Evolutionary conservation across 2,797 vertebrate species (phyloP).

Genomic region (Oceanodroma leucorhoa): DNA sequence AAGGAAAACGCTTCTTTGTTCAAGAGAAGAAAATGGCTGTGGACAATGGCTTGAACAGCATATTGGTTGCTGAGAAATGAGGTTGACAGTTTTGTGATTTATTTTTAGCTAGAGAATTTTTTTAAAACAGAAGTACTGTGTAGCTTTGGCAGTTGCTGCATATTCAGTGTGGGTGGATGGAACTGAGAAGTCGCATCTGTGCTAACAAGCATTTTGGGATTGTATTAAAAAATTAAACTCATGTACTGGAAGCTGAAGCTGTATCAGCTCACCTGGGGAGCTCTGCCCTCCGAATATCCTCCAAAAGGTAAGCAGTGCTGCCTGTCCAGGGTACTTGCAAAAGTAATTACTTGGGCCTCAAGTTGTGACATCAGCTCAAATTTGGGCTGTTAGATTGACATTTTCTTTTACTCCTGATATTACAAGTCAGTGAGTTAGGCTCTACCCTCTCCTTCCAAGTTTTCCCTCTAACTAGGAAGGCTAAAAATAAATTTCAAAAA

Average conservation of each 20-base stretch:
- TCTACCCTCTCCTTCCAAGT: not conserved
- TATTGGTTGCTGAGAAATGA: conserved; percentile 11
- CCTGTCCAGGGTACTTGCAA: not conserved
- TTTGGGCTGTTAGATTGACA: not conserved
- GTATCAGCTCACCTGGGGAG: conserved; percentile 76
- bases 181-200: not conserved
- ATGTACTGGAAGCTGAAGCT: conserved; percentile 86
- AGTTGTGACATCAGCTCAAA: not conserved
- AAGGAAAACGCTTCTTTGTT: not conserved
- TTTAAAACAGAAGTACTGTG: not conserved
- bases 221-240: conserved; percentile 60
- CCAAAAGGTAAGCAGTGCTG: conserved; percentile 78
- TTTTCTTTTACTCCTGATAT: not conserved
- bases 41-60: not conserved
- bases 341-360: not conserved
- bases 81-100: not conserved
- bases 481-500: not conserved
- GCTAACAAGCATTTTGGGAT: conserved; percentile 29
- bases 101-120: conserved; percentile 55
- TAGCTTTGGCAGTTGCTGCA: conserved; percentile 43
- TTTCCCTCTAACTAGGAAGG: not conserved
- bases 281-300: conserved; percentile 75
- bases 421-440: not conserved
- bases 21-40: conserved; percentile 28
- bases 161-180: conserved; percentile 44